Base-by-base conservation (phyloP, 2,113 vertebrate genomes). In the Megaceryle maxima region DNA sequence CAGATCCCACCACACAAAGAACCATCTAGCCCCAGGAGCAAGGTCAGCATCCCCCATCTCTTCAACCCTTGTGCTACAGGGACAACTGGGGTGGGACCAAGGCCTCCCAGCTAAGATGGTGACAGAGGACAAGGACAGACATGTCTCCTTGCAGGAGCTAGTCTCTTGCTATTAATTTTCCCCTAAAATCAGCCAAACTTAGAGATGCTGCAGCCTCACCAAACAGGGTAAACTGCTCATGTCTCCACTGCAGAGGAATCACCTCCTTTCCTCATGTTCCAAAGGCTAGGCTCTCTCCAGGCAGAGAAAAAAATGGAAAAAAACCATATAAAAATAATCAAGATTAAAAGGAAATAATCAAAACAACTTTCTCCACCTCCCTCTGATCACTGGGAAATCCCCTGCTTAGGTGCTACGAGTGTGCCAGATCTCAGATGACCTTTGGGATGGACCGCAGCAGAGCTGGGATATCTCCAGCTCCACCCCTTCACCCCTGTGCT, bases 91-190 rank as follows among this genome's bases (percentile, higher is more conserved):
- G 44, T 66, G 51, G 31, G 41, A 35, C 41, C 11, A 44, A 81
- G 69, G 57, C 44, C 20, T 66, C n/a, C 39, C 57, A 53, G 43
- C 57, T 43, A 21, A 69, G 37, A 9, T 1, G 0, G 39, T 35
- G 20, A 9, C 50, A 57, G 48, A 51, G 37, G 50, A 85, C 16
- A 63, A 39, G 48, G 68, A 64, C 33, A 69, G 20, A 13, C 19
- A 39, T 2, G 0, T 39, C 4, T 41, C 31, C 31, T 18, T n/a
- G 48, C 9, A 1, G 1, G 19, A 64, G 5, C 22, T 48, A 50
- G 21, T 10, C 24, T 63, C 28, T 50, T 82, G 37, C 19, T 69
- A 9, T 59, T 85, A 5, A 44, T 51, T 57, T 46, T 10, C 6
- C 24, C 22, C 5, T 1, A 13, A 43, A 46, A 69, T 39, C 28